A percentile compares a stretch with the other conserved stretches of the same genome.
Conservation (phyloP, 2,113 vertebrate species). For the Psittacus erithacus region DNA sequence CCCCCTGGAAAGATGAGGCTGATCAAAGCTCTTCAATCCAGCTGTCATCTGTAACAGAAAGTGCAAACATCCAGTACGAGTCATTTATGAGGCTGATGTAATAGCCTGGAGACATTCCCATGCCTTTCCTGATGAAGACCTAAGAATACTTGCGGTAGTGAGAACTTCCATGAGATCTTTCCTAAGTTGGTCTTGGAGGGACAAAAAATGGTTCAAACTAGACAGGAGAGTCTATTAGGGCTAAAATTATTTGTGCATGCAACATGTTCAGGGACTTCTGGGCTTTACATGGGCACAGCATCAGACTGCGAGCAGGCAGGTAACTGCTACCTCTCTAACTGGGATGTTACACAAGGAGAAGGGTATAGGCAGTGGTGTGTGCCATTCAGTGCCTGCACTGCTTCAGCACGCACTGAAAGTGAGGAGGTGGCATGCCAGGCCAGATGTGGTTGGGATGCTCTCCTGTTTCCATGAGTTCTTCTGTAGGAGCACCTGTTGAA, state of each 20-base stretch:
- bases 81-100: not conserved
- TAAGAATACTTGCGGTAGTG: not conserved
- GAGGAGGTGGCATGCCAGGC: accelerated
- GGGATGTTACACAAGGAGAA: not conserved
- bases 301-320: not conserved
- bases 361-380: not conserved
- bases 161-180: not conserved
- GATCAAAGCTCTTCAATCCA: not conserved
- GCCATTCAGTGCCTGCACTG: not conserved
- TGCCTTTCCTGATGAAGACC: not conserved
- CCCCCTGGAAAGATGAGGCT: not conserved
- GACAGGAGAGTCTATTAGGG: not conserved
- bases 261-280: not conserved
- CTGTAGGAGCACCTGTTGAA: not conserved
- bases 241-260: not conserved
- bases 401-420: not conserved
- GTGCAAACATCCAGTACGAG: not conserved
- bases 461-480: not conserved
- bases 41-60: not conserved
- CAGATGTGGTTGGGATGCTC: not conserved
- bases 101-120: not conserved
- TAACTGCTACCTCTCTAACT: not conserved
- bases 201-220: not conserved
- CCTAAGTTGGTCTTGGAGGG: not conserved
- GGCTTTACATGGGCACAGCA: not conserved